Conservation (phyloP, 1,140 invertebrate genomes). For the Leptinotarsa defecta region DNA sequence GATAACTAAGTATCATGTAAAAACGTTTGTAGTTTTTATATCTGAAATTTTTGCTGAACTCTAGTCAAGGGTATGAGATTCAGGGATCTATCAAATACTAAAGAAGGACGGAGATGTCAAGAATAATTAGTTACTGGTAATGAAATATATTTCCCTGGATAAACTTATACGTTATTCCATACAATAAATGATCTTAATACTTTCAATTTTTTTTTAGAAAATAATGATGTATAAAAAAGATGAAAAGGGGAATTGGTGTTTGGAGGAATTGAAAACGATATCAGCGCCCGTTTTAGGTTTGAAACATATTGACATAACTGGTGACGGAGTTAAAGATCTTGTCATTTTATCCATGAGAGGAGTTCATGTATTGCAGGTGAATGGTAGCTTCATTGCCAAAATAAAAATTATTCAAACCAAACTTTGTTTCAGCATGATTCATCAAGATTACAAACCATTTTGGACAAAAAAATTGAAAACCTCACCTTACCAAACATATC, state of each 20-base stretch:
- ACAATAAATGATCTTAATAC: not conserved
- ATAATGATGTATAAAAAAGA: constrained; percentile 65
- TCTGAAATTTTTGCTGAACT: too few species aligned
- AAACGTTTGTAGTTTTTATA: too few species aligned
- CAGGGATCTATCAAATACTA: too few species aligned
- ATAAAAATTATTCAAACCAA: constrained; percentile 21
- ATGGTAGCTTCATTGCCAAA: constrained; percentile 5
- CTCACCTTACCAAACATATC: constrained; percentile 36
- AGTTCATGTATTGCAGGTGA: constrained; percentile 71
- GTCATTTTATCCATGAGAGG: constrained; percentile 71
- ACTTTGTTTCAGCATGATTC: constrained; percentile 52
- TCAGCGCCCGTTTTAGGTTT: constrained; percentile 68
- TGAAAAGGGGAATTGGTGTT: constrained; percentile 56
- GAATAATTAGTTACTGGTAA: too few species aligned
- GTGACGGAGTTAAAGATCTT: constrained; percentile 72
- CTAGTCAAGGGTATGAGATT: too few species aligned
- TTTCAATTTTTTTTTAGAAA: constrained; percentile 56
- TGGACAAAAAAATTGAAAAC: constrained; percentile 46
- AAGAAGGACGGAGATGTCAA: too few species aligned
- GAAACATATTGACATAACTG: constrained; percentile 68
- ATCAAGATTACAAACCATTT: constrained; percentile 48
- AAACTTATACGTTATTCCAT: too few species aligned
- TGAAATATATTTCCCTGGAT: too few species aligned
- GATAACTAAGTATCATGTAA: too few species aligned
- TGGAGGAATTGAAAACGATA: constrained; percentile 61